These are phyloP conservation scores for Rhinogobius similis DNA, from an alignment of 2,113 vertebrate genomes.

Conservation along the genomic window DNA sequence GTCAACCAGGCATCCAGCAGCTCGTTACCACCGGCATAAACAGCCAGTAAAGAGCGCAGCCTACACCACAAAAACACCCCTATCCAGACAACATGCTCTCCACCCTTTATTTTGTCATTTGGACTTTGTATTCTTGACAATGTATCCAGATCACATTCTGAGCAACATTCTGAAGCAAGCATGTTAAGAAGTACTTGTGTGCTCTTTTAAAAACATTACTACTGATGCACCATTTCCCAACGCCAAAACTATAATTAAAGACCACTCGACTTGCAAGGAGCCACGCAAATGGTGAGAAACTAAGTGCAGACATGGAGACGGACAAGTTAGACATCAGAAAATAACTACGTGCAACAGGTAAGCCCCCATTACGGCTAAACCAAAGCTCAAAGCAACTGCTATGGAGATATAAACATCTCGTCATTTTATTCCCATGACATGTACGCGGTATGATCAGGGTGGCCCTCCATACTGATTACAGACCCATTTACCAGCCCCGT, in stretches of 20 bases:
- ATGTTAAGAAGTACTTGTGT: slow-evolving; percentile 8
- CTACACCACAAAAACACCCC: slow-evolving; percentile 40
- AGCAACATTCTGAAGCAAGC: background rate
- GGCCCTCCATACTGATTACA: slow-evolving; percentile 67
- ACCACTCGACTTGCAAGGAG: slow-evolving; percentile 19
- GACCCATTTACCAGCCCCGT: slow-evolving; percentile 58
- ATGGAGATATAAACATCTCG: slow-evolving; percentile 34
- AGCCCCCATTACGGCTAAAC: slow-evolving; percentile 23
- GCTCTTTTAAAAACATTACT: slow-evolving; percentile 19
- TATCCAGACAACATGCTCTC: slow-evolving; percentile 18
- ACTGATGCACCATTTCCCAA: slow-evolving; percentile 25
- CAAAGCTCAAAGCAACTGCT: slow-evolving; percentile 36
- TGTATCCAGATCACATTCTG: slow-evolving; percentile 5
- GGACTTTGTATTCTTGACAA: slow-evolving; percentile 48
- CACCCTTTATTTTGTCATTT: slow-evolving; percentile 39
- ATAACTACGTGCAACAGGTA: slow-evolving; percentile 27
- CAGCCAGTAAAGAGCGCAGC: slow-evolving; percentile 49
- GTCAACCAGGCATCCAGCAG: slow-evolving; percentile 17
- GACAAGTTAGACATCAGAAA: slow-evolving; percentile 24
- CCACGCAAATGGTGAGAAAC: slow-evolving; percentile 10
- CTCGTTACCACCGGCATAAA: slow-evolving; percentile 56
- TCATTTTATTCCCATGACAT: slow-evolving; percentile 47
- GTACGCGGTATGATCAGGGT: slow-evolving; percentile 53
- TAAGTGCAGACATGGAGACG: slow-evolving; percentile 15
- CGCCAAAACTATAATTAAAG: slow-evolving; percentile 68